Conservation (phyloP, 1,140 invertebrate genomes). For the Lordiphosa stackelbergi region DNA sequence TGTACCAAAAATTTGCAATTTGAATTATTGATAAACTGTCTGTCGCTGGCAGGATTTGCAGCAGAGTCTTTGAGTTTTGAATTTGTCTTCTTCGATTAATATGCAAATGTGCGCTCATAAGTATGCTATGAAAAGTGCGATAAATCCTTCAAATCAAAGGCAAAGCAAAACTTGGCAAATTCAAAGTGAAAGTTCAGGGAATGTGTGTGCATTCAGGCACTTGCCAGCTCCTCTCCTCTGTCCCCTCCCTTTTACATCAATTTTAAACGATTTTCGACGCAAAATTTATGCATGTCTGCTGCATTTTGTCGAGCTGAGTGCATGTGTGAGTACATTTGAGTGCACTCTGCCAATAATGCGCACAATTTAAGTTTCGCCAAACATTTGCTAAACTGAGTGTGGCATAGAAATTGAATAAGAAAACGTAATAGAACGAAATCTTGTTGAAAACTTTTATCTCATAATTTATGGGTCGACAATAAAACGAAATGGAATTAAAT, state of each 20-base stretch:
- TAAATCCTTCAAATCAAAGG: conserved; percentile 75
- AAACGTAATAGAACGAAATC: conserved; percentile 28
- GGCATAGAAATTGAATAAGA: conserved; percentile 19
- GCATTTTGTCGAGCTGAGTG: conserved; percentile 29
- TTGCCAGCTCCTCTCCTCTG: conserved; percentile 14
- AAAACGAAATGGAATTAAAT: conserved; percentile 30
- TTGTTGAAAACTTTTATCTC: conserved; percentile 7
- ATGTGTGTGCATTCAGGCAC: conserved; percentile 16
- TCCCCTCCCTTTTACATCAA: conserved; percentile 20
- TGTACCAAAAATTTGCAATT: conserved; percentile 46
- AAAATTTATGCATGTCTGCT: conserved; percentile 60
- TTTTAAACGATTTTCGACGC: conserved; percentile 62
- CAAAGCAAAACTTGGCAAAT: conserved; percentile 62
- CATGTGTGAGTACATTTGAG: conserved; percentile 44
- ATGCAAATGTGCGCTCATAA: conserved; percentile 69
- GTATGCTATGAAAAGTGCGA: conserved; percentile 63
- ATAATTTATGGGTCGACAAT: conserved; percentile 15
- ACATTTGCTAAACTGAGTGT: conserved; percentile 31
- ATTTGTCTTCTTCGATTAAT: conserved; percentile 39
- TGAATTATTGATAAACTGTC: conserved; percentile 63
- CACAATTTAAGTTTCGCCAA: conserved; percentile 65
- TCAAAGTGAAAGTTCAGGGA: conserved; percentile 67
- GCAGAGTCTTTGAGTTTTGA: conserved; percentile 2
- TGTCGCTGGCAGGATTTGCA: no score
- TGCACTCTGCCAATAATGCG: conserved; percentile 74